Conservation (phyloP, 2,888 invertebrate species). For the Aphidoletes aphidimyza region DNA sequence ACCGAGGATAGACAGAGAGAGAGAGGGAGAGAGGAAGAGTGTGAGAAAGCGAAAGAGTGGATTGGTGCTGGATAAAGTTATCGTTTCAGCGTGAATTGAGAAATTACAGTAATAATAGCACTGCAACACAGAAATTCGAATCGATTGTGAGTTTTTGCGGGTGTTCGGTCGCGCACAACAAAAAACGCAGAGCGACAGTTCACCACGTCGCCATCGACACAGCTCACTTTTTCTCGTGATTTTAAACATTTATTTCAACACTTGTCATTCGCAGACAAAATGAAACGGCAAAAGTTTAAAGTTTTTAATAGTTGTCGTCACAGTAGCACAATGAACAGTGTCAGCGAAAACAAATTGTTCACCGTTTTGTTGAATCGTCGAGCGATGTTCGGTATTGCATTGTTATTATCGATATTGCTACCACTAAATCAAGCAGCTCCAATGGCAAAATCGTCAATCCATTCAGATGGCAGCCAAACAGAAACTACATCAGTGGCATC, state of each 20-base stretch:
- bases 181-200: no score
- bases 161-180: background rate
- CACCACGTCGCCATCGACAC: background rate
- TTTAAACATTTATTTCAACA: background rate
- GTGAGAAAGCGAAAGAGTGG: background rate
- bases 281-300: constrained; percentile 53
- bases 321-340: constrained; percentile 27
- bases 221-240: background rate
- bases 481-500: background rate
- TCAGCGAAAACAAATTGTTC: constrained; percentile 41
- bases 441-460: background rate
- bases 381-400: background rate
- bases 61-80: constrained; percentile 17
- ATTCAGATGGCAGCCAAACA: background rate
- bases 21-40: no score
- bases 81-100: constrained; percentile 20
- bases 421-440: constrained; percentile 47
- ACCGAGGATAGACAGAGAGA: no score
- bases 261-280: constrained; percentile 43
- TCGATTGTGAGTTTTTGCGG: background rate
- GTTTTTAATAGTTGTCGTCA: constrained; percentile 32
- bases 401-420: constrained; percentile 32
- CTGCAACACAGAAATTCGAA: background rate
- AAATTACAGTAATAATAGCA: constrained; percentile 34
- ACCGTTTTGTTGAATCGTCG: constrained; percentile 35